These are phyloP conservation scores for Drosophila kepulauana DNA, from an alignment of 1,140 invertebrate genomes.

Conservation along the genomic window DNA sequence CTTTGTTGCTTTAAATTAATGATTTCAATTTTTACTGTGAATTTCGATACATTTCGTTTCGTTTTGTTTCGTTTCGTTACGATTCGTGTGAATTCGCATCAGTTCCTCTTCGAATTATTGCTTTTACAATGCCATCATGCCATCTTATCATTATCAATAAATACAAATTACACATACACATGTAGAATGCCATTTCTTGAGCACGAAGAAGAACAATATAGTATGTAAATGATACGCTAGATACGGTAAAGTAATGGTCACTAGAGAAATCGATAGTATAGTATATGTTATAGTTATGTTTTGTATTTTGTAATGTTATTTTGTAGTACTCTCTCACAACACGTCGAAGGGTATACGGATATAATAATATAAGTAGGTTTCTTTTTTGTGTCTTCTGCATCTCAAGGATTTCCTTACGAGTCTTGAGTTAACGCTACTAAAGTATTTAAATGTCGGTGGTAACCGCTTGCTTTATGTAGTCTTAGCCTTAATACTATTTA, in stretches of 20 bases:
- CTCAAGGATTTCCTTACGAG: slow-evolving; percentile 9
- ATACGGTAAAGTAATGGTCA: slow-evolving; percentile 31
- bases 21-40: slow-evolving; percentile 18
- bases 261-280: not conserved
- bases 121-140: slow-evolving; percentile 19
- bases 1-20: not conserved
- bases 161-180: slow-evolving; percentile 7
- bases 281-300: not conserved
- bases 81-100: slow-evolving; percentile 13
- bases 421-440: slow-evolving; percentile 57
- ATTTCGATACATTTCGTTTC: slow-evolving; percentile 8
- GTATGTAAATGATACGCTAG: not conserved
- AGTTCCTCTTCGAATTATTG: slow-evolving; percentile 17
- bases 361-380: too few species aligned
- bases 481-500: slow-evolving; percentile 43
- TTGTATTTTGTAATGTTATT: too few species aligned
- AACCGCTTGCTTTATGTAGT: slow-evolving; percentile 61
- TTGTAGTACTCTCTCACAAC: too few species aligned
- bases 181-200: not conserved
- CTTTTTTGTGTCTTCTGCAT: not conserved
- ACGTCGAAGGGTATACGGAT: not conserved
- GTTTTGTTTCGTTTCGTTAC: not conserved
- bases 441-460: slow-evolving; percentile 68
- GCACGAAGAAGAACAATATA: not conserved
- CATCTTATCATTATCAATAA: not conserved